These are phyloP conservation scores for Leptinotarsa peninsularis DNA, from an alignment of 2,888 invertebrate species.

Conservation along the genomic window DNA sequence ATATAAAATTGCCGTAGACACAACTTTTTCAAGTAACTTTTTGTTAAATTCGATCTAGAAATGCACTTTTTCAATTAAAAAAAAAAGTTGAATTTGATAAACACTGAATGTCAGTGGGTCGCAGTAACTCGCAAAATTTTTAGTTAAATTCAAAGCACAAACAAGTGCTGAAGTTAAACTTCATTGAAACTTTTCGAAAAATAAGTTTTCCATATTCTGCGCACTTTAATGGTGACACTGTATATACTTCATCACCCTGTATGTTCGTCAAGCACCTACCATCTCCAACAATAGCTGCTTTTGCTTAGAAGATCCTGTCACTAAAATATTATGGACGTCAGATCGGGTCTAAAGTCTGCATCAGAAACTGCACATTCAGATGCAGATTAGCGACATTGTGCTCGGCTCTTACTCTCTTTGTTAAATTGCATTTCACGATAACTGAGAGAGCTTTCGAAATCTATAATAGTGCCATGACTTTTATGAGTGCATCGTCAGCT, in stretches of 20 bases:
- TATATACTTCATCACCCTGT: background rate
- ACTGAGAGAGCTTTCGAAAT: constrained; percentile 8
- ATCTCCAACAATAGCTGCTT: constrained; percentile 15
- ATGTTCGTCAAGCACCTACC: background rate
- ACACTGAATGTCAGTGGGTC: no score
- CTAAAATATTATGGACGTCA: constrained; percentile 29
- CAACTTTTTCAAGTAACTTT: no score
- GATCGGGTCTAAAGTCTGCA: constrained; percentile 28
- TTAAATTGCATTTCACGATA: constrained; percentile 32
- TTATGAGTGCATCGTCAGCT: constrained; percentile 7
- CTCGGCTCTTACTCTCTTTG: constrained; percentile 25
- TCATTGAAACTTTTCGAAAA: no score
- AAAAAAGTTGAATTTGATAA: no score
- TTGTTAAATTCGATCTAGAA: no score
- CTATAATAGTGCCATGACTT: constrained; percentile 8
- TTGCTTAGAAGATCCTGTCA: constrained; percentile 20
- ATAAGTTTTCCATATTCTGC: no score
- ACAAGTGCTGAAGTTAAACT: no score
- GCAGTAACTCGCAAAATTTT: no score
- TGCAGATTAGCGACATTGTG: constrained; percentile 40
- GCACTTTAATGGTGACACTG: no score
- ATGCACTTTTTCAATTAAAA: no score
- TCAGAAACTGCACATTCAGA: constrained; percentile 34
- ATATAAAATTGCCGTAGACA: no score
- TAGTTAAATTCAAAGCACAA: no score